Evolutionary conservation across 2,113 vertebrate species (phyloP), one percentile per base, ranked within the genome.

Genomic region (Progne subis): DNA sequence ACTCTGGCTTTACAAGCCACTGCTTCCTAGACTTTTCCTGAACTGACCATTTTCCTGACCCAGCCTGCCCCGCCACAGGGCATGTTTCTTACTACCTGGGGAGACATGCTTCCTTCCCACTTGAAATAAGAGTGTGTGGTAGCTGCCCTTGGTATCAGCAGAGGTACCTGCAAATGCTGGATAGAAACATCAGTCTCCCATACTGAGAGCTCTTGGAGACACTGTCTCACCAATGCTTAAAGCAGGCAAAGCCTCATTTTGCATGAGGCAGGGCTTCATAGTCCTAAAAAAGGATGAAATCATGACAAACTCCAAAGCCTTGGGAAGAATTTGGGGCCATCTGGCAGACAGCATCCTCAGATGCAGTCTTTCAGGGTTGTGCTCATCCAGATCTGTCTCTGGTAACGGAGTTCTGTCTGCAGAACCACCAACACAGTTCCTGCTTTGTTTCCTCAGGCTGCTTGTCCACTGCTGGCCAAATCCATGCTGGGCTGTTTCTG

Each of bases 271-370:
- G 78, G 70, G 65, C 61, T 89, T 79, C 81, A 72, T 12, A 87
- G 61, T 53, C 67, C 74, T 94, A 72, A 86, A 92, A 88, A 59
- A 70, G 56, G 29, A 86, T 52, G 52, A 90, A 81, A 94, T 78
- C 44, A 81, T 0, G 6, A 94, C 79, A 88, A 77, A 88, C 34
- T 94, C 46, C 47, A 88, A 83, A 91, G 55, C 47, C 76, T 64
- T 80, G 67, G 64, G 85, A 91, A 92, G 87, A 80, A 88, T 86
- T 44, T 5, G 8, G 47, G 60, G 75, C 91, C 87, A 87, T 88
- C 79, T 94, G 91, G 78, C 90, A 95, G 89, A 74, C 75, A 86
- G 85, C 56, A 47, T 93, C 70, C 70, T 92, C 84, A 91, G 67
- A 92, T 90, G 60, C 53, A 80, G 67, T 67, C 67, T 92, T 92